Base-by-base conservation (phyloP, 2,888 invertebrate genomes). In the Volucella inflata region DNA sequence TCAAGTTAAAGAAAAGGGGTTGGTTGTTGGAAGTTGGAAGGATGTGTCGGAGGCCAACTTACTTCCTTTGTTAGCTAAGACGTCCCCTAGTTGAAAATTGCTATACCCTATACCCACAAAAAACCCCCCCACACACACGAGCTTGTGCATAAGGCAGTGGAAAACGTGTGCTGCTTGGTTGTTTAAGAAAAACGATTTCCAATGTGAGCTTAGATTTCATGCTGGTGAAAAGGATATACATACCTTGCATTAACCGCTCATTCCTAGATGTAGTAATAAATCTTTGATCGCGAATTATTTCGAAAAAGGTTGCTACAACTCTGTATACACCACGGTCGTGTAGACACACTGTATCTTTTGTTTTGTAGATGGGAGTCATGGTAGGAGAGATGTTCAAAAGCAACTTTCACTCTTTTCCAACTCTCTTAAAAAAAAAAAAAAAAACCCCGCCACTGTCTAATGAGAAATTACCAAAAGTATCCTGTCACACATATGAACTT, bases 391-490 rank as follows among this genome's bases (percentile, higher is more conserved):
- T 42, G 46, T 67, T 74, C 53, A 48, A 2, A 55, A 38, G 55
- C 21, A 53, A 62, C 44, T 62, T 76, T 81, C 70, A 59, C 42
- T 64, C 14, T 21, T 67, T 60, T 77, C 4, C 36, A 17, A 10
- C 40, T 59, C 48, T 38, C 46, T 14, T n/a, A 50, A 44, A 10
- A 50, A 8, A 48, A 48, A 57, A 30, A 75, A 57, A 21, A 57
- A 82, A 40, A 84, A 70, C 46, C 50, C 70, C n/a, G 48, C 38
- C 75, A 82, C 30, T 6, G 30, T 84, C 82, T 87, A 88, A 88
- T 87, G 87, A 83, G 87, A 88, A 87, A 87, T 88, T 88, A 88
- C 87, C 87, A 87, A 85, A 87, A 71, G 82, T 62, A 67, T 67
- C 82, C 46, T 72, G 77, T 72, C 82, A 77, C 74, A 80, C 84